A percentile compares a stretch with the other conserved stretches of the same genome.
Conservation (phyloP, 2,113 vertebrate species). For the Microcebus ravelobensis region DNA sequence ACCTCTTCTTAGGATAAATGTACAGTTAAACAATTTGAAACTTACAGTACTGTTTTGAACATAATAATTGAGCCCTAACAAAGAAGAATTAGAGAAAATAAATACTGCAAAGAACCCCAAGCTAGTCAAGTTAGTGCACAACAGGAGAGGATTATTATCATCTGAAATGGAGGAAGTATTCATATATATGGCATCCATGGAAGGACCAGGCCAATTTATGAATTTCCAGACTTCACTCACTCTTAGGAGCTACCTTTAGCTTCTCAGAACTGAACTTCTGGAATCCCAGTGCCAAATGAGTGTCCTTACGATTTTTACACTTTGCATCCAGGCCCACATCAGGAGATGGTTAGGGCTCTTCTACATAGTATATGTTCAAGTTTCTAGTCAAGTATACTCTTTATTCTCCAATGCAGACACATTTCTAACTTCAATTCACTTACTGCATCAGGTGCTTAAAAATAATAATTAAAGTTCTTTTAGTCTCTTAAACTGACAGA, state of each 20-base stretch:
- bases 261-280: not conserved
- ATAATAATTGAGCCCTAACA: not conserved
- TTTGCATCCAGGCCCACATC: not conserved
- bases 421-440: not conserved
- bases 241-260: not conserved
- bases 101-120: not conserved
- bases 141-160: not conserved
- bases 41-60: not conserved
- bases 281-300: not conserved
- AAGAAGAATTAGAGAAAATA: not conserved
- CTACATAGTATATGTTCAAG: not conserved
- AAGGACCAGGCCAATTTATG: not conserved
- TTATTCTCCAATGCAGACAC: not conserved
- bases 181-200: not conserved
- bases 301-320: not conserved
- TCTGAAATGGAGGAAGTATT: not conserved
- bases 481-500: constrained; percentile 16
- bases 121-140: not conserved
- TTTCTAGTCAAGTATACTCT: not conserved
- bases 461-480: not conserved
- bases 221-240: not conserved
- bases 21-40: not conserved
- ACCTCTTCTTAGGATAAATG: not conserved
- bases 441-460: not conserved
- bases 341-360: not conserved